A percentile compares a stretch with the other conserved stretches of the same genome.
These are phyloP conservation scores for Tyrannus savana DNA, from an alignment of 2,113 vertebrate species.

Conservation along the genomic window DNA sequence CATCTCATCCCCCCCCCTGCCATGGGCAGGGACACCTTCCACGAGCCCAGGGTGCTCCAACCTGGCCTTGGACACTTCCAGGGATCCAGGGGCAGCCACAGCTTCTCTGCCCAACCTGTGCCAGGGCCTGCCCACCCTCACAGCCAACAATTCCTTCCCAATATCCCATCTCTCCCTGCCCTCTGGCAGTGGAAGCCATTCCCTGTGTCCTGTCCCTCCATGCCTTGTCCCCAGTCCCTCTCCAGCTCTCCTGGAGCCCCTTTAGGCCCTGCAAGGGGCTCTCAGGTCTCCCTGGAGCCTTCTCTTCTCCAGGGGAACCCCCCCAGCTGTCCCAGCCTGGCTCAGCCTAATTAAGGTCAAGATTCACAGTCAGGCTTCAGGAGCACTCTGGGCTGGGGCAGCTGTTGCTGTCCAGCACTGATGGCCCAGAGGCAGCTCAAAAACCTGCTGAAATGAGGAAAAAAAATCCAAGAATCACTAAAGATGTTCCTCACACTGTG, in stretches of 20 bases:
- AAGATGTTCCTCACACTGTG: fast-evolving
- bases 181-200: not conserved
- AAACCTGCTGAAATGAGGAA: not conserved
- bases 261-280: not conserved
- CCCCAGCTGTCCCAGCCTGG: not conserved
- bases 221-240: not conserved
- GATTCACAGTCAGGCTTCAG: not conserved
- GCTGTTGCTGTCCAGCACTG: not conserved
- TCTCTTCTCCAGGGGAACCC: not conserved
- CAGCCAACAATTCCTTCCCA: not conserved
- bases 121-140: not conserved
- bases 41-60: not conserved
- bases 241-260: not conserved
- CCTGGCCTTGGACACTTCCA: not conserved
- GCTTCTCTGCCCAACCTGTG: not conserved
- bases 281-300: not conserved
- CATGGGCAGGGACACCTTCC: not conserved
- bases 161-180: not conserved
- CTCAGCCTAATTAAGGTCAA: not conserved
- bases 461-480: fast-evolving
- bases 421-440: not conserved
- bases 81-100: not conserved
- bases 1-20: not conserved
- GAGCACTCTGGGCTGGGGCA: not conserved
- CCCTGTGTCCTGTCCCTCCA: not conserved